Evolutionary conservation across 2,113 vertebrate species (phyloP).

Genomic region (Aspiorhynchus laticeps): DNA sequence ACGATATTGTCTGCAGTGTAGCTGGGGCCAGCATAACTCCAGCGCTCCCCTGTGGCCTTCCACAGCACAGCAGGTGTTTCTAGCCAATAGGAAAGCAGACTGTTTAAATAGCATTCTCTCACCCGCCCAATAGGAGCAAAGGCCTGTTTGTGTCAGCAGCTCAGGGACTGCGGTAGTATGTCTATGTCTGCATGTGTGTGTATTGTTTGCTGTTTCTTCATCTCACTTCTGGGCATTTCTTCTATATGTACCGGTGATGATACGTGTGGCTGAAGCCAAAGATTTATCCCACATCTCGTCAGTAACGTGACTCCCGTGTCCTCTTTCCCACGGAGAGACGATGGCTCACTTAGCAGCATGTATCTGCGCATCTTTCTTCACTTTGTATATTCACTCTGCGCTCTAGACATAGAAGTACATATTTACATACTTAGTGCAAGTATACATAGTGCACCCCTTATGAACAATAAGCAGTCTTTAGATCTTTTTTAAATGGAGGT

Average conservation of each 20-base stretch:
- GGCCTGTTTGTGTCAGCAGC: slow-evolving; percentile 65
- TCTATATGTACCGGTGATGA: slow-evolving; percentile 59
- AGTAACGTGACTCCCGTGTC: slow-evolving; percentile 53
- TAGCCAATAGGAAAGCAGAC: slow-evolving; percentile 32
- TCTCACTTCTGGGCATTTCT: slow-evolving; percentile 54
- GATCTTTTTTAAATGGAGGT: slow-evolving; percentile 54
- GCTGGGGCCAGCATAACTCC: not conserved
- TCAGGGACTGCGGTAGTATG: slow-evolving; percentile 68
- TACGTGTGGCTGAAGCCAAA: slow-evolving; percentile 77
- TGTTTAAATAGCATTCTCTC: slow-evolving; percentile 37
- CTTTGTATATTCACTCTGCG: slow-evolving; percentile 66
- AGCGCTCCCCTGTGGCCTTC: slow-evolving; percentile 10
- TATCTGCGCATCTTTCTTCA: slow-evolving; percentile 64
- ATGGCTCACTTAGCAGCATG: slow-evolving; percentile 66
- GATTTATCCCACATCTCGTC: slow-evolving; percentile 64
- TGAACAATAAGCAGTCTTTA: slow-evolving; percentile 59
- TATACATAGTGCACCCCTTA: slow-evolving; percentile 62
- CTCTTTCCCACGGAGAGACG: slow-evolving; percentile 56
- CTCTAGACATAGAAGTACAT: slow-evolving; percentile 53
- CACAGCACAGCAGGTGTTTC: slow-evolving; percentile 32
- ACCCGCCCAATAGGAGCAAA: slow-evolving; percentile 35
- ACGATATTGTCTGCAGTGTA: not conserved
- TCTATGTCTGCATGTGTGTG: not conserved
- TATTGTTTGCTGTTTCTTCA: slow-evolving; percentile 45
- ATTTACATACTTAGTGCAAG: slow-evolving; percentile 50